Evolutionary conservation across 2,113 vertebrate species (phyloP), one percentile per base, ranked within the genome.

Genomic region (Okapia johnstoni): DNA sequence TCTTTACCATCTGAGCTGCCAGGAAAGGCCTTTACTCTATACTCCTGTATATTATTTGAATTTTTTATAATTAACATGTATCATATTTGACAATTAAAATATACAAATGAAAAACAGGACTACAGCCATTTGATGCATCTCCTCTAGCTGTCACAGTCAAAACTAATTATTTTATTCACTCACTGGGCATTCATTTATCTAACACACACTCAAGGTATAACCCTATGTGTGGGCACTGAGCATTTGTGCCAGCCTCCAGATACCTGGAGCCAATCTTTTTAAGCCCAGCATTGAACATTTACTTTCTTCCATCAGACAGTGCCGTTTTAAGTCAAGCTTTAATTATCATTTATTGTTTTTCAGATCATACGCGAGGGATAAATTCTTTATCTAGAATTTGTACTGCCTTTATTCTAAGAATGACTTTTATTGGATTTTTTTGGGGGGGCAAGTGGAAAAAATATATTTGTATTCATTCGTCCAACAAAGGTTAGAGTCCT

Each of bases 321-420:
- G 3, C 2, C 40, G 60, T 54, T 79, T 46, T 96, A 93, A 80
- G 26, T 52, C 23, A 91, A 88, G 79, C 76, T 93, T 55, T 70
- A 77, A 70, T 83, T 77, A 77, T n/a, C 21, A 43, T 7, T 87
- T 93, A 94, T 36, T 80, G 55, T 28, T 80, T 89, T 92, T 88
- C 55, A 85, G 33, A 12, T 91, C 11, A 61, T 25, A 61, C 33
- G 3, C 1, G 25, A 92, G 26, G n/a, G 12, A 70, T 89, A 85
- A 88, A 96, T 88, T 84, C n/a, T 55, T 85, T 92, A 73, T 83
- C 28, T 80, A 86, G 11, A 95, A 90, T 92, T 26, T 93, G 25
- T 63, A 89, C 6, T 85, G 10, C 50, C 21, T 92, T 93, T 91
- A 80, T 90, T 46, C 55, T 85, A 92, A 84, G 83, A 96, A 60